A percentile compares a stretch with the other conserved stretches of the same genome.
Conservation (phyloP, 2,888 invertebrate genomes). For the Cabera pusaria region DNA sequence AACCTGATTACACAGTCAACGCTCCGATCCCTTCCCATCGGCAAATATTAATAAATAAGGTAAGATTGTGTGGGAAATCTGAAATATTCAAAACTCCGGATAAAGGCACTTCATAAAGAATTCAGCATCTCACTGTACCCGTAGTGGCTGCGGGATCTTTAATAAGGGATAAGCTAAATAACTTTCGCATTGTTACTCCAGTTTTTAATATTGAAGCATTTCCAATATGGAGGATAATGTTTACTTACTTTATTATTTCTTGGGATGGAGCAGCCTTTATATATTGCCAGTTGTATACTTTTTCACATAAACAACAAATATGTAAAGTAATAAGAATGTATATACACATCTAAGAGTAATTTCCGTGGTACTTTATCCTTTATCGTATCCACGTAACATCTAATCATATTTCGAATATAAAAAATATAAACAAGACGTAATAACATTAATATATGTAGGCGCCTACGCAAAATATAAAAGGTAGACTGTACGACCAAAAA, state of each 20-base stretch:
- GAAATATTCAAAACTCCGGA: slow-evolving; percentile 50
- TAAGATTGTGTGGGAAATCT: slow-evolving; percentile 46
- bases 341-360: too few relatives aligned
- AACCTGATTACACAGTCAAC: slow-evolving; percentile 15
- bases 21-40: slow-evolving; percentile 28
- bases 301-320: too few relatives aligned
- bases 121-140: slow-evolving; percentile 59
- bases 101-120: slow-evolving; percentile 52
- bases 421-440: too few relatives aligned
- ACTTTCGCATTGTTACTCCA: slow-evolving; percentile 46
- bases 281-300: too few relatives aligned
- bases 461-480: slow-evolving; percentile 3
- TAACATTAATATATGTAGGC: too few relatives aligned
- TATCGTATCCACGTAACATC: too few relatives aligned
- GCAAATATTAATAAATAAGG: slow-evolving; percentile 41
- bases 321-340: too few relatives aligned
- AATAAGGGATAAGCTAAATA: slow-evolving; percentile 56
- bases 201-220: slow-evolving; percentile 36
- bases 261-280: not conserved
- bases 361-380: too few relatives aligned
- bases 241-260: slow-evolving; percentile 12
- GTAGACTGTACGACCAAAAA: not conserved
- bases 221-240: slow-evolving; percentile 17
- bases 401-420: too few relatives aligned
- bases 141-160: slow-evolving; percentile 49